Percentiles rank a stretch among this genome's conserved stretches.
Conservation (phyloP, 2,113 vertebrate species). For the Phaethornis superciliosus region DNA sequence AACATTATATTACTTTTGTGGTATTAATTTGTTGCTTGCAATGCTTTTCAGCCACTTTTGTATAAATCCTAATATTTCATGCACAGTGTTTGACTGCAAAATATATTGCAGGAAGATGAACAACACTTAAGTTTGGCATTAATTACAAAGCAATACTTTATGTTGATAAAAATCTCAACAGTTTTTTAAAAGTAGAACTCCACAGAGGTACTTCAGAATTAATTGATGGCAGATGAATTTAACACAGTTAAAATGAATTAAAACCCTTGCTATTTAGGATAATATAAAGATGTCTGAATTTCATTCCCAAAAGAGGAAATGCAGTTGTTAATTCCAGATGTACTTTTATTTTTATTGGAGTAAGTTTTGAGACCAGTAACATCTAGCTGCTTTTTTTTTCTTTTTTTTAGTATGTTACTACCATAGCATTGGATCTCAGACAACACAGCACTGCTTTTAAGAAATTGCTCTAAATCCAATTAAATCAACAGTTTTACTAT, state of each 20-base stretch:
- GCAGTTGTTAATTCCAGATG: slow-evolving; percentile 61
- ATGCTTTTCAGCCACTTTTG: slow-evolving; percentile 1
- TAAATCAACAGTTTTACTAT: not conserved
- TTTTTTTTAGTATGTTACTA: not conserved
- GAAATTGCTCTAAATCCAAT: not conserved
- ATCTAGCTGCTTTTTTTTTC: not conserved
- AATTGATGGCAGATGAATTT: slow-evolving; percentile 42
- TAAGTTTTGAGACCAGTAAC: slow-evolving; percentile 16
- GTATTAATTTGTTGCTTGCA: not conserved
- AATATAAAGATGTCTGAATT: slow-evolving; percentile 40
- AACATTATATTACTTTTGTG: not conserved
- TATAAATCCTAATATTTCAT: not conserved
- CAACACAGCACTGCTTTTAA: not conserved
- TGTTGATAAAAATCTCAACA: slow-evolving; percentile 51
- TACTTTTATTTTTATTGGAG: slow-evolving; percentile 60
- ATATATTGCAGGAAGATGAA: slow-evolving; percentile 18
- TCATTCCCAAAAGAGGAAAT: slow-evolving; percentile 62
- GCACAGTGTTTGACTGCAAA: not conserved
- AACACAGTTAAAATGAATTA: slow-evolving; percentile 47
- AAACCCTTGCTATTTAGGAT: slow-evolving; percentile 33
- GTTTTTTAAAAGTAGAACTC: slow-evolving; percentile 24
- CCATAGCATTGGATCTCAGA: not conserved
- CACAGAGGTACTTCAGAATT: slow-evolving; percentile 16
- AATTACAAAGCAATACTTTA: not conserved
- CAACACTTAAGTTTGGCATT: slow-evolving; percentile 15